A percentile compares a stretch with the other conserved stretches of the same genome.
phyloP scores from a whole-genome alignment of 2,888 invertebrate genomes.

The Tipula helvola region DNA sequence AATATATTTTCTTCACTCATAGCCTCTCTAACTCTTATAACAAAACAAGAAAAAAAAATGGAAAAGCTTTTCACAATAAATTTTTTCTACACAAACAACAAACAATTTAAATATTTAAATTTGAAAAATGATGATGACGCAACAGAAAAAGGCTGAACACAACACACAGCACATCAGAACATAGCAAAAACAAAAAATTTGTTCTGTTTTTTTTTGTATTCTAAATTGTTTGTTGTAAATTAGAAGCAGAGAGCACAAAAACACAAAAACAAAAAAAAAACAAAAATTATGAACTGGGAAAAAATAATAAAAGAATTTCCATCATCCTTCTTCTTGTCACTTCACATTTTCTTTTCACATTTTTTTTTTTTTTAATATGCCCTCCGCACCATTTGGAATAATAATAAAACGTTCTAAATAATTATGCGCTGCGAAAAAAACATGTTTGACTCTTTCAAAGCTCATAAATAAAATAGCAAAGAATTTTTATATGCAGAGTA shows the following conservation, averaged over 20 bases:
- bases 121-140: constrained; percentile 4
- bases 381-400: background rate
- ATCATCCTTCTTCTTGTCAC: constrained; percentile 4
- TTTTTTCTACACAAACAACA: background rate
- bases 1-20: background rate
- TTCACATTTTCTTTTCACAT: background rate
- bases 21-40: background rate
- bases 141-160: background rate
- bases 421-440: background rate
- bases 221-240: background rate
- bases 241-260: background rate
- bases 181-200: background rate
- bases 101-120: constrained; percentile 1
- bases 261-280: background rate
- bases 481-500: background rate
- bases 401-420: background rate
- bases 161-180: background rate
- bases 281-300: background rate
- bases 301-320: background rate
- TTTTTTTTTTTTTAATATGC: background rate
- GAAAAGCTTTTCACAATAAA: background rate
- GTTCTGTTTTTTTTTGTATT: background rate
- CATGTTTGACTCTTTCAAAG: constrained; percentile 4
- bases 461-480: background rate
- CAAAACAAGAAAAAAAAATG: background rate